Evolutionary conservation across 1,140 invertebrate genomes (phyloP), one percentile per base, ranked within the genome.

Genomic region (Eurosta solidaginis): DNA sequence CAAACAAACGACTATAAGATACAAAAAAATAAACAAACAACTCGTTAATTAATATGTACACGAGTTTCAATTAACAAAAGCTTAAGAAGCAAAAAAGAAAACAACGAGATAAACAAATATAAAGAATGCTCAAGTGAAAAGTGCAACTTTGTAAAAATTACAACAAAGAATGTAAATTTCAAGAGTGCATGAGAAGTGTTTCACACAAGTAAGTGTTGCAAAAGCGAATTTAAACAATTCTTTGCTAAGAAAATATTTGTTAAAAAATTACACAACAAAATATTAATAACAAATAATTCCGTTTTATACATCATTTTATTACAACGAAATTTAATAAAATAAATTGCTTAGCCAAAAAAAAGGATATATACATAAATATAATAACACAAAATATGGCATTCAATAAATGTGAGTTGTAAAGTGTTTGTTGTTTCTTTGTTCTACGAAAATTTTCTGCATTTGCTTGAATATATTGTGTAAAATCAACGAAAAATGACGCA

Each of bases 341-440:
- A 59, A 59, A 59, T 25, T 59, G 54, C 12, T 33, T 59, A 12
- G 3, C 54, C 4, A 59, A 27, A 14, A 17, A 27, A 59, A 33
- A 59, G 1, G 14, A 4, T n/a, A 59, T 17, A 33, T 40, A 40
- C n/a, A 40, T 68, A 20, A 22, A 68, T 40, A 20, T 20, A 10
- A 68, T 68, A 68, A 20, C 36, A n/a, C n/a, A 68, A 68, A 40
- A 40, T 68, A 20, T 68, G 29, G 27, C 54, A 59, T 59, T 59
- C 33, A 59, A 59, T n/a, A 29, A 14, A 29, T 59, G 54, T 33
- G 9, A 14, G 12, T 20, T 52, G 49, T 52, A 25, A 4, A 22
- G 54, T 7, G n/a, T 68, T 29, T 49, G 47, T 49, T 9, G 47
- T 40, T 9, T 40, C 59, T 36, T 68, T 42, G 59, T 68, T 36